Evolutionary conservation across 2,113 vertebrate species (phyloP), one percentile per base, ranked within the genome.

Genomic region (Archocentrus centrarchus): DNA sequence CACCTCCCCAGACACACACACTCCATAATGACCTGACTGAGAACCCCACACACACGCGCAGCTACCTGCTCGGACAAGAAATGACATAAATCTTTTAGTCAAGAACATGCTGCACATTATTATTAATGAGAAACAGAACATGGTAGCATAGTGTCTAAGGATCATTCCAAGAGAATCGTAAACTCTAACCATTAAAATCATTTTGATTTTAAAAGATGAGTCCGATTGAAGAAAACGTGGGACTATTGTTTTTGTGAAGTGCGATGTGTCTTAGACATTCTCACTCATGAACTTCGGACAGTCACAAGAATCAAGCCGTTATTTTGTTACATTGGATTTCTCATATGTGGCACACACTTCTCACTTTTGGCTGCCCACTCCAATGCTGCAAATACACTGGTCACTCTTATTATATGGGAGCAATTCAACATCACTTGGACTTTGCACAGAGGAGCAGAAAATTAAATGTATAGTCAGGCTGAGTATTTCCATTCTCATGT

Each of bases 1-100:
- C 83, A 92, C 64, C 55, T 81, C 58, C 77, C 85, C 66, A 91
- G 59, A 84, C 77, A 79, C 63, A 80, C 79, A 84, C 82, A 73
- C 91, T 84, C 68, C 95, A 96, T 96, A 10, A 61, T 86, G 82
- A 58, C 84, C 87, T 63, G 47, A 4, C 5, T 30, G 75, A 89
- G 84, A 86, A 81, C 58, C 68, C 24, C 64, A 84, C 66, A 59
- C 87, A 88, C 88, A 84, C 10, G 50, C 59, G 79, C 79, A 81
- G 62, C 89, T 89, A 94, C 84, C 92, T 93, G 81, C 76, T 62
- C 6, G 41, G 55, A 86, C 32, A 86, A 24, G 39, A 81, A 73
- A 83, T 3, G 1, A 22, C 44, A 73, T 55, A 6, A 24, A 14
- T 62, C 4, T 39, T n/a, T 57, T 2, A 61, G 9, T 47, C 8